Evolutionary conservation across 2,888 invertebrate genomes (phyloP), one percentile per base, ranked within the genome.

Genomic region (Catocala fraxini): DNA sequence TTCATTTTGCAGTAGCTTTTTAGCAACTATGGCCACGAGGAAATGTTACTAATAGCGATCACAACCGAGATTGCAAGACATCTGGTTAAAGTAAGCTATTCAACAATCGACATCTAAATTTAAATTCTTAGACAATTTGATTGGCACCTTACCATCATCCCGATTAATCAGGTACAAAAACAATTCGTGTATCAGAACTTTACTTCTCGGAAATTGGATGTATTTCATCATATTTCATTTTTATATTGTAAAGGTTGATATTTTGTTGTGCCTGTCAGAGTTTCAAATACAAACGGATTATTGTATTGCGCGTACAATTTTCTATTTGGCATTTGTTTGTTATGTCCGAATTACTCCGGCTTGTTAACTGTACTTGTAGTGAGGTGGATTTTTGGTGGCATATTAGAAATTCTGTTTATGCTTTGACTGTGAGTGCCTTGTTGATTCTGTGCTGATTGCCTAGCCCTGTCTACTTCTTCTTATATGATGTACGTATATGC

Each of bases 161-260:
- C 2, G 25, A 25, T 5, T 15, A 15, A 15, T 46, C 10, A 15
- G 46, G 46, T 10, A 13, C 4, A 9, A 10, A 15, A 46, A 1
- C 7, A 4, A 13, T 0, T 25, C 7, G 13, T 46, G 7, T 6
- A 13, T 9, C 9, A 25, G 4, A 15, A 4, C 10, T 15, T 46
- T 15, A 46, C 46, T 6, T 12, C 35, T 35, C 13, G 51, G 13
- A 51, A 51, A 51, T 51, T 51, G 35, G 9, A 39, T 33, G 35
- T 48, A 48, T 48, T 34, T 34, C n/a, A 34, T 51, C 35, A 51
- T 51, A 51, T 51, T 51, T 35, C 51, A 13, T 33, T 34, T 35
- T 51, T 13, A 33, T 48, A 34, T 48, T 48, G 34, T 51, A 51
- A 51, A 34, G 51, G 13, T 4, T 34, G 12, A 35, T 11, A 13